Percentiles rank a stretch among this genome's conserved stretches.
Conservation (phyloP, 2,888 invertebrate genomes). For the Eupithecia tripunctaria region DNA sequence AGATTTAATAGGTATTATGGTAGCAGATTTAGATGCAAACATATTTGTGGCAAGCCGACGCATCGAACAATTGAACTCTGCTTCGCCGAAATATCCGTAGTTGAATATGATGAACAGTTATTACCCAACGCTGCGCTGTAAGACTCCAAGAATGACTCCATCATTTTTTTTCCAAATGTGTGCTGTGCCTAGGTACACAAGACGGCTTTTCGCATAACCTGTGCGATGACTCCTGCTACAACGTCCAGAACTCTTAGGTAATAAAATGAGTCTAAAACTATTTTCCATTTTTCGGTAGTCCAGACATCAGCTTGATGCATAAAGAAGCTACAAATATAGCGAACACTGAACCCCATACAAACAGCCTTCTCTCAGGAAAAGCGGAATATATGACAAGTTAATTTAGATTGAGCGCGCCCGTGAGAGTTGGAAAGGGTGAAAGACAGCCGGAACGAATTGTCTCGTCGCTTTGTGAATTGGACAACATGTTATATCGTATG, state of each 20-base stretch:
- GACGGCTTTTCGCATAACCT: neutral
- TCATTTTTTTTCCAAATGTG: neutral
- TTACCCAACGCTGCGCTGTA: neutral
- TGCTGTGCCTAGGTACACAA: neutral
- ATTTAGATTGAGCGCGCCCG: conserved; percentile 72
- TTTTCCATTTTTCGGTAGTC: neutral
- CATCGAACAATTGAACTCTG: neutral
- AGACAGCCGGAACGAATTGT: conserved; percentile 73
- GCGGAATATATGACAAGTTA: conserved; percentile 76
- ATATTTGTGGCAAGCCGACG: neutral
- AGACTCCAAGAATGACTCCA: neutral
- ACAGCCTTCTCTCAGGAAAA: conserved; percentile 61
- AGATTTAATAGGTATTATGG: conserved; percentile 37
- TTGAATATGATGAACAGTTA: neutral
- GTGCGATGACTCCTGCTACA: neutral
- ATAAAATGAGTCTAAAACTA: too few species aligned
- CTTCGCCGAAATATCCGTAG: neutral
- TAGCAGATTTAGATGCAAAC: neutral
- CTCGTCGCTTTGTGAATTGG: conserved; percentile 62
- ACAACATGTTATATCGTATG: conserved; percentile 45
- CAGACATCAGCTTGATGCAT: neutral
- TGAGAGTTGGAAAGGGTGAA: conserved; percentile 70
- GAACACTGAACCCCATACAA: conserved; percentile 27
- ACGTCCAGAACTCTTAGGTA: neutral
- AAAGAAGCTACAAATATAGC: neutral